Evolutionary conservation across 2,113 vertebrate genomes (phyloP).

Genomic region (Solea senegalensis): DNA sequence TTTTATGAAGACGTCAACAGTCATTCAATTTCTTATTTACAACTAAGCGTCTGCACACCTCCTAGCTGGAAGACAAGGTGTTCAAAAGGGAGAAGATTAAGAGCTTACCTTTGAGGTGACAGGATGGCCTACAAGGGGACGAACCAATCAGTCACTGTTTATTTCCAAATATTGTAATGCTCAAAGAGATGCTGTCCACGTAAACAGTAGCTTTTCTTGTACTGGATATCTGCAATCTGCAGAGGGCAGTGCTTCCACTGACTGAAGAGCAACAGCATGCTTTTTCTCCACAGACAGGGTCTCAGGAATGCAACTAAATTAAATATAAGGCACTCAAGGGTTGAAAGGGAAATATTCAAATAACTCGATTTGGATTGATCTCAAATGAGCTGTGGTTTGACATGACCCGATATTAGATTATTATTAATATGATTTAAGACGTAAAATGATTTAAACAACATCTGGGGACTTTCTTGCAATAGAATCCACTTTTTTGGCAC

Average conservation of each 20-base stretch:
- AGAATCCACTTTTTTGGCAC: too few species aligned
- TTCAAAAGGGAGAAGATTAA: slow-evolving; percentile 66
- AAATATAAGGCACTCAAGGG: background rate
- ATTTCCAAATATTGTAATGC: slow-evolving; percentile 34
- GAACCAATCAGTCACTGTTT: slow-evolving; percentile 62
- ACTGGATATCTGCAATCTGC: background rate
- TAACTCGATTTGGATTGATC: too few species aligned
- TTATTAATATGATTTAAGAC: too few species aligned
- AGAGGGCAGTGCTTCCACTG: background rate
- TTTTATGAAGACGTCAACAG: slow-evolving; percentile 66
- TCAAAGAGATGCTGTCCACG: slow-evolving; percentile 41
- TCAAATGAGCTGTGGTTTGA: too few species aligned
- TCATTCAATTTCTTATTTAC: slow-evolving; percentile 61
- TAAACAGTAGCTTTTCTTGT: too few species aligned
- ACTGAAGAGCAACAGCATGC: background rate
- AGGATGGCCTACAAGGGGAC: slow-evolving; percentile 58
- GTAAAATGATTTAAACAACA: too few species aligned
- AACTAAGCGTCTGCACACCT: slow-evolving; percentile 25
- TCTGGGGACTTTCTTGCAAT: too few species aligned
- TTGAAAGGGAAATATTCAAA: background rate
- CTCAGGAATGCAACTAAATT: background rate
- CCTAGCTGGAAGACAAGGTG: slow-evolving; percentile 39
- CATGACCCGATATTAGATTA: too few species aligned
- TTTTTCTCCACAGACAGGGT: background rate
- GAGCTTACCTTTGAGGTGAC: slow-evolving; percentile 59